These are phyloP conservation scores for Thalassophryne amazonica DNA, from an alignment of 2,797 vertebrate species.

Conservation along the genomic window DNA sequence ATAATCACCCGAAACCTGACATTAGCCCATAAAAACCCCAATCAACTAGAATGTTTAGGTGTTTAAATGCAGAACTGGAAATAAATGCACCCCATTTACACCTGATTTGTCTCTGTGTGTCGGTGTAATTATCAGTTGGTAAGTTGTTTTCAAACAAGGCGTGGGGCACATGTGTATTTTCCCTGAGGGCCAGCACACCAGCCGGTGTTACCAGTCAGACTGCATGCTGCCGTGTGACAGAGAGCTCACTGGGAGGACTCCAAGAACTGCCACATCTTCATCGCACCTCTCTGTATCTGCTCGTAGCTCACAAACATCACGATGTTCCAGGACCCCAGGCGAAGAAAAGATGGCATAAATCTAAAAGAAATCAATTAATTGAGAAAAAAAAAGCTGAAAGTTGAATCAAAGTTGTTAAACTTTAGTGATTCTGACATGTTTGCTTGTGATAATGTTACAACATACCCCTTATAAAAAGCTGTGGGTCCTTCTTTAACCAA, in stretches of 20 bases:
- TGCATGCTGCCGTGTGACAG: not conserved
- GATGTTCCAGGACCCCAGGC: constrained; percentile 89
- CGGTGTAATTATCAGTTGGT: no score
- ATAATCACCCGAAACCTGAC: no score
- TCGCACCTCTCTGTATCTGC: constrained; percentile 76
- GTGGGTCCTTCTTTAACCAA: constrained; percentile 80
- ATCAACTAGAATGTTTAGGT: no score
- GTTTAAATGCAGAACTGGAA: no score
- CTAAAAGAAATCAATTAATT: constrained; percentile 43
- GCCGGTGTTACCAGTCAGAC: no score
- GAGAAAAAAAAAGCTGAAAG: not conserved
- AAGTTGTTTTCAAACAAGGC: no score
- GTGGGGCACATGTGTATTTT: no score
- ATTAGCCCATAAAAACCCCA: no score
- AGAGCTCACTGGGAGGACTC: constrained; percentile 35
- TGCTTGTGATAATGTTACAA: not conserved
- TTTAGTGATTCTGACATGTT: not conserved
- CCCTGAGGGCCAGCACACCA: no score
- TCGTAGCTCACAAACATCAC: constrained; percentile 84
- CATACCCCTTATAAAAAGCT: constrained; percentile 89
- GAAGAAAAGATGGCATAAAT: constrained; percentile 86
- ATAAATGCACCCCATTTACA: no score
- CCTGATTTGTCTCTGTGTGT: no score
- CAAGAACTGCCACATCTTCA: constrained; percentile 43
- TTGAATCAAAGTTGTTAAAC: not conserved